Percentiles rank a stretch among this genome's conserved stretches.
Evolutionary conservation across 35 echinoderm and acorn worm species (phyloP).

Genomic region (Strongylocentrotus purpuratus): DNA sequence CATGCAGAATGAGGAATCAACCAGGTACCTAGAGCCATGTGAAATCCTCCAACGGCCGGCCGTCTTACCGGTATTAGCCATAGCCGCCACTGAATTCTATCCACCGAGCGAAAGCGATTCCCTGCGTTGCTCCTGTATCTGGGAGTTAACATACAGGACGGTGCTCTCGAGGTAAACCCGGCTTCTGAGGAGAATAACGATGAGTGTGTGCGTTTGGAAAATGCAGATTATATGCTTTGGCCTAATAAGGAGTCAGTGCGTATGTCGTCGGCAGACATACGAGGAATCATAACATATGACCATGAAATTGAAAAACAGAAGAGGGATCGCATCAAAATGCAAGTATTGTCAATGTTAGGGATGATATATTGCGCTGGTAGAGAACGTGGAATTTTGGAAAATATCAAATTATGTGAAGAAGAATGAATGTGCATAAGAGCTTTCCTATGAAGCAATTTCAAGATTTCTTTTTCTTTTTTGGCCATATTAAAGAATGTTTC

Average conservation of each 20-base stretch:
- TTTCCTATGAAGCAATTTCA: too few relatives aligned
- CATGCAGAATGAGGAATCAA: not conserved
- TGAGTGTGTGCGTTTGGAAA: not conserved
- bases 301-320: constrained; percentile 6
- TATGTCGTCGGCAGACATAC: not conserved
- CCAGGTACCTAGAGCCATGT: not conserved
- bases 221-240: not conserved
- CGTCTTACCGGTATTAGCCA: not conserved
- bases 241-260: constrained; percentile 1
- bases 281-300: constrained; percentile 2
- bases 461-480: not conserved
- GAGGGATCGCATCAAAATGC: not conserved
- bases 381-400: not conserved
- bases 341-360: not conserved
- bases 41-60: not conserved
- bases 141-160: not conserved
- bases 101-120: not conserved
- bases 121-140: not conserved
- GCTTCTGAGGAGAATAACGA: not conserved
- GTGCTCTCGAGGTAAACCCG: not conserved
- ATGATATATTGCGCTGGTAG: not conserved
- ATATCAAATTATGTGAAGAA: not conserved
- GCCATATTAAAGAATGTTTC: not conserved
- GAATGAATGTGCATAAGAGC: not conserved
- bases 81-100: not conserved